Percentiles rank a stretch among this genome's conserved stretches.
Conservation (phyloP, 2,113 vertebrate species). For the Chrysemys picta region DNA sequence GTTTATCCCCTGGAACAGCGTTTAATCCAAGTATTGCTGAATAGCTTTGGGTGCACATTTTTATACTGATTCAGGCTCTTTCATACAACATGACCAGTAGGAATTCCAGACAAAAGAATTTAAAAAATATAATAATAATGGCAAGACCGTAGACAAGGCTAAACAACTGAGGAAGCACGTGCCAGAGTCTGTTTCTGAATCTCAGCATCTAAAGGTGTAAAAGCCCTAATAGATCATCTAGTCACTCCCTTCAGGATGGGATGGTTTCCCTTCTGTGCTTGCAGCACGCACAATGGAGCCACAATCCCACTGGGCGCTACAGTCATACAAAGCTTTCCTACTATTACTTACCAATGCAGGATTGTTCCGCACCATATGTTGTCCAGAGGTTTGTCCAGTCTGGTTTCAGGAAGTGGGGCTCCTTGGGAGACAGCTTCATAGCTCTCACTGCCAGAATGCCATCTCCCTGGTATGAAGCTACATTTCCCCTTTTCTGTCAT, state of each 20-base stretch:
- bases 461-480: not conserved
- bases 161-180: not conserved
- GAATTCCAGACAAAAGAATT: not conserved
- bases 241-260: not conserved
- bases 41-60: constrained; percentile 1
- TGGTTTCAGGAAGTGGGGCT: not conserved
- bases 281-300: not conserved
- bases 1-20: not conserved
- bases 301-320: not conserved
- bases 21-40: not conserved
- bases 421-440: not conserved
- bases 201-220: not conserved
- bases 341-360: not conserved
- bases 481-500: not conserved
- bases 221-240: not conserved
- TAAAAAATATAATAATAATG: not conserved
- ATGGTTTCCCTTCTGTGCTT: not conserved
- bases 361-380: not conserved
- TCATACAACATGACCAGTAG: not conserved
- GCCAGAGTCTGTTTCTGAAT: not conserved
- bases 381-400: not conserved
- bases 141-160: too few species aligned
- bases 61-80: constrained; percentile 23
- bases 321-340: not conserved
- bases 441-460: not conserved